Evolutionary conservation across 53 echinoderm and acorn worm genomes (phyloP).

Genomic region (Zoroaster sp.): DNA sequence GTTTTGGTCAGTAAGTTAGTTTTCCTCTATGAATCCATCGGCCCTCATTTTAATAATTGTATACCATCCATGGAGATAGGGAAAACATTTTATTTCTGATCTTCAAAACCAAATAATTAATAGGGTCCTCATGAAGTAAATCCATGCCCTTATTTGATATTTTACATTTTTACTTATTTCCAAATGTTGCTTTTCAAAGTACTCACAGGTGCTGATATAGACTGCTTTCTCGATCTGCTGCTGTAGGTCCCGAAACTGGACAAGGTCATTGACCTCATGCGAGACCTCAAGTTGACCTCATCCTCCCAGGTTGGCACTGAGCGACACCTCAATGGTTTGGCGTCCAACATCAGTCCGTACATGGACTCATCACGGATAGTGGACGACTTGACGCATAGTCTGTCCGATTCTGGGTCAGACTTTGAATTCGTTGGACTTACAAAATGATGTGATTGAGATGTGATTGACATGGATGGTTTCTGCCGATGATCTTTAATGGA

Average conservation of each 20-base stretch:
- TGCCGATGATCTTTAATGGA: not conserved
- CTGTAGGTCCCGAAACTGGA: conserved; percentile 23
- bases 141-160: too few species aligned
- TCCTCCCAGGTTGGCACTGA: conserved; percentile 8
- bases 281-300: not conserved
- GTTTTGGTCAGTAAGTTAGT: too few species aligned
- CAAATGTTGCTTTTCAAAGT: too few species aligned
- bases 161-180: too few species aligned
- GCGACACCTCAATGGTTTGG: not conserved
- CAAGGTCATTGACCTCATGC: conserved; percentile 37
- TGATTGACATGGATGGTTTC: conserved; percentile 6
- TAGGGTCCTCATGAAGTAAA: too few species aligned
- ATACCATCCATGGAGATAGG: too few species aligned
- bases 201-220: conserved; percentile 31
- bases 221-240: not conserved
- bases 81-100: too few species aligned
- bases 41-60: too few species aligned
- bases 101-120: too few species aligned
- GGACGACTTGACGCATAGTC: not conserved
- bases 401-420: not conserved
- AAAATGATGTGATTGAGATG: not conserved
- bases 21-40: too few species aligned
- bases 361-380: not conserved
- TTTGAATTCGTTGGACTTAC: not conserved
- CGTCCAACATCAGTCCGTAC: not conserved